These are phyloP conservation scores for Xanthorhoe spadicearia DNA, from an alignment of 2,888 invertebrate species.

Conservation along the genomic window DNA sequence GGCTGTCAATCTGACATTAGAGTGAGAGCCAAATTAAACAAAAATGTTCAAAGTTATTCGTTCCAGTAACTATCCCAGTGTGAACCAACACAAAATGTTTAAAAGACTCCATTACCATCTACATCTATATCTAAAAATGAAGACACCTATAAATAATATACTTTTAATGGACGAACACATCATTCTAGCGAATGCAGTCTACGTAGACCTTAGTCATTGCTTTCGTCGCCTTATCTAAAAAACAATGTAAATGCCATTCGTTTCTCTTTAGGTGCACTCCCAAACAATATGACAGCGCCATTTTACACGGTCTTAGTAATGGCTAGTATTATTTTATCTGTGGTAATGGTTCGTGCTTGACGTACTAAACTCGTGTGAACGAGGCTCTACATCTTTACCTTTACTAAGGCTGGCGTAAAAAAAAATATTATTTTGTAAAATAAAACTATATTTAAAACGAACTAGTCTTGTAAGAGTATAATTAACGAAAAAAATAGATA, in stretches of 20 bases:
- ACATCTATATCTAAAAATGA: constrained; percentile 55
- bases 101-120: constrained; percentile 21
- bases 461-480: neutral
- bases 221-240: constrained; percentile 63
- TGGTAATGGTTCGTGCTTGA: neutral
- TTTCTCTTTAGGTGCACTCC: constrained; percentile 61
- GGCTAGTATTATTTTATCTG: no score
- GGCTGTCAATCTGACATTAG: neutral
- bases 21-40: neutral
- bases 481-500: neutral
- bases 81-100: constrained; percentile 30
- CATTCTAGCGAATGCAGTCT: constrained; percentile 84
- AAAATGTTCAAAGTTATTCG: neutral
- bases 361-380: neutral
- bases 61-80: constrained; percentile 18
- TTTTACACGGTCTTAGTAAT: neutral
- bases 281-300: constrained; percentile 40
- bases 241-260: constrained; percentile 73
- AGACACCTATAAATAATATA: constrained; percentile 73
- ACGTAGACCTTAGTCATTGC: constrained; percentile 77
- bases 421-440: neutral
- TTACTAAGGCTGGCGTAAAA: neutral
- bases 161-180: constrained; percentile 83
- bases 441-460: neutral
- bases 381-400: neutral